These are phyloP conservation scores for Poeciliopsis retropinna DNA, from an alignment of 2,113 vertebrate genomes.

Conservation along the genomic window DNA sequence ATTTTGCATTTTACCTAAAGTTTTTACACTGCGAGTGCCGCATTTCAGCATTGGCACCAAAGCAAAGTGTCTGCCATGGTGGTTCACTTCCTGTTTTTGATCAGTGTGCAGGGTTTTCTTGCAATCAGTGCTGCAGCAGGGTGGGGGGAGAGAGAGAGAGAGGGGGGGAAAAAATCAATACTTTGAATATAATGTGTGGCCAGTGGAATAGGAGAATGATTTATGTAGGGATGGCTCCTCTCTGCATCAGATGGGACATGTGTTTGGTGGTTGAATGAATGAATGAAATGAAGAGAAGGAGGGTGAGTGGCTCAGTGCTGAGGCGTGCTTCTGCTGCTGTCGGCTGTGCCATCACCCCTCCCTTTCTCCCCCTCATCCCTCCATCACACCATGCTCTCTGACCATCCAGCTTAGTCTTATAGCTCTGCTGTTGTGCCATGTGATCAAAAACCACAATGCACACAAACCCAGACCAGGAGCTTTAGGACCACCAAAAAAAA, in stretches of 20 bases:
- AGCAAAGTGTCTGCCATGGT: slow-evolving; percentile 55
- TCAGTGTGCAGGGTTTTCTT: slow-evolving; percentile 86
- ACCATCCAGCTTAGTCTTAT: slow-evolving; percentile 78
- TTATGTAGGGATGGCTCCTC: slow-evolving; percentile 94
- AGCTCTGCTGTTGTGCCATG: slow-evolving; percentile 75
- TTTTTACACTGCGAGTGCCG: background rate
- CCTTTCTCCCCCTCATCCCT: slow-evolving; percentile 50
- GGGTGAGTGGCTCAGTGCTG: slow-evolving; percentile 71
- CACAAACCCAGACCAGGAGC: slow-evolving; percentile 60
- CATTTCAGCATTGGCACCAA: slow-evolving; percentile 29
- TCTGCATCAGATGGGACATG: slow-evolving; percentile 90
- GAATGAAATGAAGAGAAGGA: slow-evolving; percentile 56
- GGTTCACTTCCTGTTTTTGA: slow-evolving; percentile 78
- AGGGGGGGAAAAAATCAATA: slow-evolving; percentile 88
- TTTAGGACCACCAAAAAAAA: slow-evolving; percentile 76
- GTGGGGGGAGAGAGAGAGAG: slow-evolving; percentile 39
- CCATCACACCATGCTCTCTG: slow-evolving; percentile 52
- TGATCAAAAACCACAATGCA: slow-evolving; percentile 60
- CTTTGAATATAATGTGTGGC: slow-evolving; percentile 96
- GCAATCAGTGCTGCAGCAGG: slow-evolving; percentile 83
- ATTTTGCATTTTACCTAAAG: background rate
- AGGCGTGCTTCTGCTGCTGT: slow-evolving; percentile 45
- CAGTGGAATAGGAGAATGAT: slow-evolving; percentile 98
- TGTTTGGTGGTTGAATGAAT: slow-evolving; percentile 73
- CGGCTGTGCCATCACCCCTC: slow-evolving; percentile 41